Conservation (phyloP, 2,113 vertebrate species). For the Marmota monax region DNA sequence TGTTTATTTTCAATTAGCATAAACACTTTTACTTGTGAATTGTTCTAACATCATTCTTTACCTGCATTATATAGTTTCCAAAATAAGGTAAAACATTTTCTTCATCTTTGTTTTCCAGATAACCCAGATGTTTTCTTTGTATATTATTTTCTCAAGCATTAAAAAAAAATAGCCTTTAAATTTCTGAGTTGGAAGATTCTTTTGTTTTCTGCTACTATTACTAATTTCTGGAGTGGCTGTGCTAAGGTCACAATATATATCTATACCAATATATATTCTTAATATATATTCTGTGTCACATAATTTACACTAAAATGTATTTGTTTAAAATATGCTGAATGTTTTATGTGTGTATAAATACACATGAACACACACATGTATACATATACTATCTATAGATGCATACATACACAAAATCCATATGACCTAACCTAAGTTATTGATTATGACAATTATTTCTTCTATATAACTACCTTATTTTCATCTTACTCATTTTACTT, state of each 20-base stretch:
- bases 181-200: fast-evolving
- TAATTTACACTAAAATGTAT: neutral
- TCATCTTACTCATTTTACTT: neutral
- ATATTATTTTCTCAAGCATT: neutral
- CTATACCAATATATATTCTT: too few relatives aligned
- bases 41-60: neutral
- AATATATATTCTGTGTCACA: too few relatives aligned
- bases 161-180: neutral
- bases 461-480: neutral
- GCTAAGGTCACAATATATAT: neutral
- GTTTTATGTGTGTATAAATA: neutral
- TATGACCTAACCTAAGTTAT: neutral
- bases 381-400: neutral
- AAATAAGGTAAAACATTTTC: neutral
- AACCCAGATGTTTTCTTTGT: neutral
- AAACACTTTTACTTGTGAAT: neutral
- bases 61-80: neutral
- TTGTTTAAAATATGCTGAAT: neutral
- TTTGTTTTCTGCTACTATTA: neutral
- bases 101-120: neutral
- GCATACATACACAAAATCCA: neutral
- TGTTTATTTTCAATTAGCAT: neutral
- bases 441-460: neutral
- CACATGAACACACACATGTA: neutral
- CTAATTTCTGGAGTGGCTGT: neutral